A percentile compares a stretch with the other conserved stretches of the same genome.
Conservation (phyloP, 2,888 invertebrate genomes). For the Creontiades dilutus region DNA sequence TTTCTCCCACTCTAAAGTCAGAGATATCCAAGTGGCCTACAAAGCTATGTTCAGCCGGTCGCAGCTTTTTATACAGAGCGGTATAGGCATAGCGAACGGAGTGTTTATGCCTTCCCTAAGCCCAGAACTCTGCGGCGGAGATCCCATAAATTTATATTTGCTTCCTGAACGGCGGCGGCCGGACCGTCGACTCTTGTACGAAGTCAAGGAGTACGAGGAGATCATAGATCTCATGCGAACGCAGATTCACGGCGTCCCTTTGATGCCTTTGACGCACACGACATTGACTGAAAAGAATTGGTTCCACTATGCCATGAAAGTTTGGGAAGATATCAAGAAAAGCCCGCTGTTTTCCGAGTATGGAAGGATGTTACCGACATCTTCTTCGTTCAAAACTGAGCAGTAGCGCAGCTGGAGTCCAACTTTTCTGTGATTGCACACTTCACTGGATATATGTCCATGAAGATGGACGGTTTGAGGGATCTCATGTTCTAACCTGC, state of each 20-base stretch:
- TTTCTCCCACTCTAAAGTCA: conserved; percentile 83
- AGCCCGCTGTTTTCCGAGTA: conserved; percentile 91
- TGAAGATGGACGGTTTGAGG: no score
- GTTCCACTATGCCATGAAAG: conserved; percentile 89
- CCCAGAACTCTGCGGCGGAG: conserved; percentile 80
- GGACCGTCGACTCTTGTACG: background rate
- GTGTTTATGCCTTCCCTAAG: conserved; percentile 80
- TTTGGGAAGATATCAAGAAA: conserved; percentile 91
- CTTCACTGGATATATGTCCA: no score
- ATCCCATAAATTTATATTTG: conserved; percentile 83
- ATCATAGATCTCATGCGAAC: conserved; percentile 82
- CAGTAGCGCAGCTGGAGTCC: conserved; percentile 28
- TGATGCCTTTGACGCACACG: conserved; percentile 86
- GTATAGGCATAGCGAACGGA: conserved; percentile 80
- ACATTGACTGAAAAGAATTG: conserved; percentile 89
- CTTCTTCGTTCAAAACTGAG: conserved; percentile 52
- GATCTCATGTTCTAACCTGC: no score
- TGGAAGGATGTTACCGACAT: conserved; percentile 83
- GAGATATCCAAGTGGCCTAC: conserved; percentile 82
- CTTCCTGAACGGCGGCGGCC: conserved; percentile 80
- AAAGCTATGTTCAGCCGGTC: conserved; percentile 83
- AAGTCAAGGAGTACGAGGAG: conserved; percentile 41
- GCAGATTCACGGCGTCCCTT: conserved; percentile 85
- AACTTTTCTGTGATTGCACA: background rate
- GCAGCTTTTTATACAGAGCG: conserved; percentile 84